Base-by-base conservation (phyloP, 92 coral and sea anemone species). In the Paramuricea clavata region DNA sequence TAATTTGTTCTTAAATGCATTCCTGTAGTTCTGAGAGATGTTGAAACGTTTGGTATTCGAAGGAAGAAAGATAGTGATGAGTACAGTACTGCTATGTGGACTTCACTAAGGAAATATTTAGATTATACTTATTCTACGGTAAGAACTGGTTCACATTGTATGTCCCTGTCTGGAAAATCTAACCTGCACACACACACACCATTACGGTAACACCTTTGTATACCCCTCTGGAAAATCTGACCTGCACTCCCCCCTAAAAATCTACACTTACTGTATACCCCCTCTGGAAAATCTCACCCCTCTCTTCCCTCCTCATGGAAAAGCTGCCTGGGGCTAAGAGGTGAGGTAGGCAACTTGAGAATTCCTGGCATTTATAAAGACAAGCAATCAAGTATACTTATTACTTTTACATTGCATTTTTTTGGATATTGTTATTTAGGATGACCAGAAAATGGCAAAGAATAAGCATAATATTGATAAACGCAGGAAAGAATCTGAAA, bases 1-100 rank as follows among this genome's bases (percentile, higher is more conserved):
- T n/a, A n/a, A n/a, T n/a, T n/a, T n/a, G n/a, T 35, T 31, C 6
- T 35, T 33, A 60, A 28, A 6, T 78, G 21, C 4, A 4, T 49
- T 76, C 52, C 47, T 68, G 10, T 12, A 96, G 96, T 96, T 75
- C 90, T 96, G 17, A 90, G 99, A 69, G 98, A 96, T 74, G 93
- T 96, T 27, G 99, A 96, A 81, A 94, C 90, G 47, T 76, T 91
- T 61, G 95, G 94, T 12, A 93, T 96, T 39, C 88, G 96, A 1
- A 87, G 88, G 86, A 96, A 96, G 86, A 92, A 92, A 84, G 88
- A 90, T 15, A 56, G 75, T 9, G 9, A 83, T 0, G 92, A 89
- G 0, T 96, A 96, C 69, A 31, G 32, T 10, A 74, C 6, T 0
- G 93, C 92, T 15, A 91, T 93, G 92, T 11, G 61, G 69, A 80